A percentile compares a stretch with the other conserved stretches of the same genome.
Evolutionary conservation across 2,888 invertebrate genomes (phyloP).

Genomic region (Noctua janthina): DNA sequence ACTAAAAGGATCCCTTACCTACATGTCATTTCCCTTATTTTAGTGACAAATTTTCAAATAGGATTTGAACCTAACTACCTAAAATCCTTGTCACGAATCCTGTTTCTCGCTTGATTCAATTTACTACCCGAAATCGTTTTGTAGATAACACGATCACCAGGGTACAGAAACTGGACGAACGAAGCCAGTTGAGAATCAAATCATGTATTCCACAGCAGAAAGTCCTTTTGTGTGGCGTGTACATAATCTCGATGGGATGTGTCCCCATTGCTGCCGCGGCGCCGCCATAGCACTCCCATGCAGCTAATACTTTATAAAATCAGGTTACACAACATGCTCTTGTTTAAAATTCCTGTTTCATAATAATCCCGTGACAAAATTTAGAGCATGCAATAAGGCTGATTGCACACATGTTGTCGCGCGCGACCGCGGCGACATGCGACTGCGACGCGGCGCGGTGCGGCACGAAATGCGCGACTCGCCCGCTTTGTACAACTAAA

Average conservation of each 20-base stretch:
- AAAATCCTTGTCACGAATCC: neutral
- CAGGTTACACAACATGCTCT: conserved; percentile 30
- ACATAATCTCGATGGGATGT: conserved; percentile 11
- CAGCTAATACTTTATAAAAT: conserved; percentile 31
- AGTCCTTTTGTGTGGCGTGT: conserved; percentile 20
- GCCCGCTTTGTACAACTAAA: conserved; percentile 68
- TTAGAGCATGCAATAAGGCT: conserved; percentile 62
- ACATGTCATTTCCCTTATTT: neutral
- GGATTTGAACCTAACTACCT: neutral
- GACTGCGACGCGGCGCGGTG: conserved; percentile 5
- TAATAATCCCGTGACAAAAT: conserved; percentile 50
- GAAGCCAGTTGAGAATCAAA: conserved; percentile 2
- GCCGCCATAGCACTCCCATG: conserved; percentile 6
- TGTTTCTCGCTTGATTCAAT: conserved; percentile 1
- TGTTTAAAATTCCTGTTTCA: conserved; percentile 55
- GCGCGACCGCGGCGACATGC: conserved; percentile 32
- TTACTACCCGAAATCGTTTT: neutral
- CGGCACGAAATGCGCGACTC: conserved; percentile 51
- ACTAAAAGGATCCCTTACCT: neutral
- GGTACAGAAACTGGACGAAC: neutral
- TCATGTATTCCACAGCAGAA: conserved; percentile 4
- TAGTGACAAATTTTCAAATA: neutral
- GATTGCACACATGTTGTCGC: conserved; percentile 62
- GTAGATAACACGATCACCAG: neutral
- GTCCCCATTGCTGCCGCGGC: neutral